Evolutionary conservation across 2,113 vertebrate species (phyloP).

Genomic region (Hyperopisus bebe): DNA sequence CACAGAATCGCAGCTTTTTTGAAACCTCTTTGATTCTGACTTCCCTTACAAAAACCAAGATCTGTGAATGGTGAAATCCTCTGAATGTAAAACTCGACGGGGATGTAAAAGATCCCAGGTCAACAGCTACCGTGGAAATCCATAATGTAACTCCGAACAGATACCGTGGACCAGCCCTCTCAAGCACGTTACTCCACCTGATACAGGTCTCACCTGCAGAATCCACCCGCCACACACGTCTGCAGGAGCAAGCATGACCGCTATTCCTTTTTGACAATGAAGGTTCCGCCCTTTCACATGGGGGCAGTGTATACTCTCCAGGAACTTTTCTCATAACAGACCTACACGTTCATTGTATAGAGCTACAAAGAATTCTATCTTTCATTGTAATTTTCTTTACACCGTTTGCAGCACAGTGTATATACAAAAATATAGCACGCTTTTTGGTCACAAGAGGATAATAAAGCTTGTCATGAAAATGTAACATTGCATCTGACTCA

Average conservation of each 20-base stretch:
- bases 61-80: neutral
- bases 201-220: neutral
- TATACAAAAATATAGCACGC: neutral
- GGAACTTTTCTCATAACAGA: neutral
- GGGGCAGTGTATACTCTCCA: neutral
- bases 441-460: neutral
- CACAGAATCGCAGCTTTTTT: neutral
- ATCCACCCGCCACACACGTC: neutral
- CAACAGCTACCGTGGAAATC: neutral
- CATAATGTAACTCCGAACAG: neutral
- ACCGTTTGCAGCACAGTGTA: neutral
- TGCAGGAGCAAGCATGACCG: neutral
- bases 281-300: neutral
- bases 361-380: neutral
- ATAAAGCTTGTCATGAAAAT: neutral
- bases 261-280: neutral
- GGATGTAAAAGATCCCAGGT: constrained; percentile 16
- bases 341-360: neutral
- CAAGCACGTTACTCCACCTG: neutral
- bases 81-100: neutral
- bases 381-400: neutral
- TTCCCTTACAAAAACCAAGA: neutral
- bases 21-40: neutral
- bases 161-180: neutral
- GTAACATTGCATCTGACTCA: neutral